Evolutionary conservation across 1,140 invertebrate genomes (phyloP).

Genomic region (Zaprionus taronus): DNA sequence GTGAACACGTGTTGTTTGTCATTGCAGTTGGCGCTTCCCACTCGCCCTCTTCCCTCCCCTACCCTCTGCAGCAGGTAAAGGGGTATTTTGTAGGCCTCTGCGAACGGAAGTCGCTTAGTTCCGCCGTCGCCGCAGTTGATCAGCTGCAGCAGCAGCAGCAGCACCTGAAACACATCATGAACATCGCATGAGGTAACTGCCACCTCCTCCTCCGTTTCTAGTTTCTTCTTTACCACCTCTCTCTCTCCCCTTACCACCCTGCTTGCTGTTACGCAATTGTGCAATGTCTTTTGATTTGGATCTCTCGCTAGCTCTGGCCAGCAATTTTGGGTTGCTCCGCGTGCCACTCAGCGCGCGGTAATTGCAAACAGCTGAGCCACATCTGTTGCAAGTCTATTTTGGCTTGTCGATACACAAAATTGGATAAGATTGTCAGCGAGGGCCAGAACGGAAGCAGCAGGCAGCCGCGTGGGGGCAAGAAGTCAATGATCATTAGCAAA

Average conservation of each 20-base stretch:
- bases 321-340: conserved; percentile 27
- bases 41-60: not conserved
- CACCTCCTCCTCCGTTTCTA: not conserved
- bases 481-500: conserved; percentile 38
- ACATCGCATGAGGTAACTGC: not conserved
- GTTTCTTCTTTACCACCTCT: too few species aligned
- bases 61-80: conserved; percentile 16
- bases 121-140: conserved; percentile 53
- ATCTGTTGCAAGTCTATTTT: conserved; percentile 62
- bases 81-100: not conserved
- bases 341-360: conserved; percentile 46
- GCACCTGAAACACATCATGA: conserved; percentile 47
- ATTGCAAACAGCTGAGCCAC: conserved; percentile 78
- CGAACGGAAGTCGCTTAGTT: conserved; percentile 75
- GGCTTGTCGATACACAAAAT: conserved; percentile 30
- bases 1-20: conserved; percentile 77
- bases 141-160: conserved; percentile 32
- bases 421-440: conserved; percentile 5
- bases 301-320: conserved; percentile 28
- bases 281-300: conserved; percentile 66
- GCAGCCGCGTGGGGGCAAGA: not conserved
- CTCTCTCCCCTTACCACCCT: not conserved
- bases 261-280: conserved; percentile 65
- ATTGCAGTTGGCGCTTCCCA: conserved; percentile 50
- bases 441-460: not conserved